phyloP scores from a whole-genome alignment of 1,140 invertebrate genomes.

The Artemia franciscana region DNA sequence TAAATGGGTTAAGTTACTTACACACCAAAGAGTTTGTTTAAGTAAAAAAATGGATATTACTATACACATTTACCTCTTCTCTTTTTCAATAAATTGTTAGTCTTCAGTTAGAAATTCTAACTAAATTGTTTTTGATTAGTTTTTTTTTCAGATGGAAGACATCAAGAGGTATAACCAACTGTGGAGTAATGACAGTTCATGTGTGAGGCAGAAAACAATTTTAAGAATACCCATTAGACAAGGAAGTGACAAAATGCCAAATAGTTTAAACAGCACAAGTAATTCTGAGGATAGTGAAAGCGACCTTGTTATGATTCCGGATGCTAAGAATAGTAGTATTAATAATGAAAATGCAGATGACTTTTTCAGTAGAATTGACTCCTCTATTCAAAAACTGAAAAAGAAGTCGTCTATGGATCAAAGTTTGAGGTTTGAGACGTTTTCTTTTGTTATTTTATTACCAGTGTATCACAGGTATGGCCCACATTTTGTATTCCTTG shows the following conservation, averaged over 20 bases:
- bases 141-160: not conserved
- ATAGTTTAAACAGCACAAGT: not conserved
- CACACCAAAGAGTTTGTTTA: too few species aligned
- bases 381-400: not conserved
- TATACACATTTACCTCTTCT: too few species aligned
- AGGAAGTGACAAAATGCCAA: not conserved
- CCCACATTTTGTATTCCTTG: too few species aligned
- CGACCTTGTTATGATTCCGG: not conserved
- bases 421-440: too few species aligned
- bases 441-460: too few species aligned
- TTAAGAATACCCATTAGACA: not conserved
- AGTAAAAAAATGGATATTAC: too few species aligned
- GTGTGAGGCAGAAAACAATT: not conserved
- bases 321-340: not conserved
- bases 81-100: too few species aligned
- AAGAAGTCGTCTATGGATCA: too few species aligned
- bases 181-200: not conserved
- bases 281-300: not conserved
- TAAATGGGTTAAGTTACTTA: too few species aligned
- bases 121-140: too few species aligned
- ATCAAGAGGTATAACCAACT: not conserved
- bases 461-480: too few species aligned
- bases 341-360: not conserved
- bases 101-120: too few species aligned
- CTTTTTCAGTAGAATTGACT: not conserved